Base-by-base conservation (phyloP, 2,888 invertebrate genomes). In the Galerucella pusilla region DNA sequence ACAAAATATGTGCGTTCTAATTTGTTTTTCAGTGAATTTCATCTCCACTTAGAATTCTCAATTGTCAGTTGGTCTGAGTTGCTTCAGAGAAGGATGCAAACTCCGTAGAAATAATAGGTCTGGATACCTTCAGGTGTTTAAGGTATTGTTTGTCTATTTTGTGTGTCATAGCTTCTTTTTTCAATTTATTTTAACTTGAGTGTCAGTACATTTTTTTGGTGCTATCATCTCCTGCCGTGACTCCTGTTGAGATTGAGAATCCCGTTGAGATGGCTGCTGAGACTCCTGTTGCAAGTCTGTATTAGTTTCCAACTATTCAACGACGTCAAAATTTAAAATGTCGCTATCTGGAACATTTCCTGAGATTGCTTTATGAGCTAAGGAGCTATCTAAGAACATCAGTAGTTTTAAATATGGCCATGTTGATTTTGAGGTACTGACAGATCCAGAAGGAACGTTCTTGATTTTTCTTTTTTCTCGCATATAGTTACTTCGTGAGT, bases 41-140 rank as follows among this genome's bases (percentile, higher is more conserved):
- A 63, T 42, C 42, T 63, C 35, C n/a, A 3, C 63, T 63, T 63
- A 42, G 5, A 52, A 52, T 52, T 52, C 52, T n/a, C 42, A 63
- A 63, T 63, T 59, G 20, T 59, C n/a, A 42, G n/a, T 11, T 14
- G 63, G 63, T 63, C 63, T 12, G 14, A 63, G 0, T 28, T 63
- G 28, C n/a, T 63, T 63, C 63, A 63, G 11, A 42, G 35, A 63
- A 42, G 35, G 28, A 63, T 42, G 35, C 14, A 63, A 63, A 35
- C 63, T 63, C 10, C 63, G 63, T 63, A 63, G 35, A 35, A 63
- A 63, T n/a, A 63, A 35, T 14, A 63, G 42, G 63, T 63, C 35
- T 28, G 63, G 63, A 63, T 63, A 28, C 5, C 28, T 61, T 20
- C 7, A 61, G 10, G 60, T 61, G 60, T 61, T 61, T 61, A 35